Evolutionary conservation across 2,888 invertebrate species (phyloP), one percentile per base, ranked within the genome.

Genomic region (Sesamia inferens): DNA sequence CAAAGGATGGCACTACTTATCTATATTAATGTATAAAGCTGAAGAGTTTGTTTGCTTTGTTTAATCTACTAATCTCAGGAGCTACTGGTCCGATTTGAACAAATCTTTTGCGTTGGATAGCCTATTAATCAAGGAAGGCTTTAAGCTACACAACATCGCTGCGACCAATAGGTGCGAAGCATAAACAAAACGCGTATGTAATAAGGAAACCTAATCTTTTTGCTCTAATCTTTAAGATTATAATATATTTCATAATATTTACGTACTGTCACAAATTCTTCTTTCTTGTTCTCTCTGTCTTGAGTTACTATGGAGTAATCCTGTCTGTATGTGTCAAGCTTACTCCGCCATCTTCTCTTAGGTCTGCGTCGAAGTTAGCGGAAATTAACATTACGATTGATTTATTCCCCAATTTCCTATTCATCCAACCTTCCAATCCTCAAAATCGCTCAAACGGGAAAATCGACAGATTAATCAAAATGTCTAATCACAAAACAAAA

Each of bases 341-440:
- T 5, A n/a, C n/a, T 10, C n/a, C n/a, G 51, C 51, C n/a, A 54
- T n/a, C 10, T 54, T n/a, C n/a, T 54, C 5, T 1, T n/a, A 7
- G 19, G 19, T 51, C 19, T 10, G 51, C 19, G 8, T 51, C 51
- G 51, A 19, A 19, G 51, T 11, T 5, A 54, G 1, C n/a, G 51
- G 51, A 47, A 75, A 75, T 69, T 24, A n/a, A 42, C 59, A 75
- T 73, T 24, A 22, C n/a, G 7, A 51, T 61, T 57, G 44, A 5
- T 58, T 44, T 31, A 16, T 65, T 48, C 2, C 5, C 57, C 57
- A 13, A 59, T 71, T 58, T 55, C 2, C n/a, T 64, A 55, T 61
- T 48, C 42, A 59, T 58, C 0, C n/a, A 7, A 31, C 44, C 13
- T 42, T 16, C 5, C 5, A 1, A 31, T 51, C n/a, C 19, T 44